Evolutionary conservation across 2,113 vertebrate species (phyloP), one percentile per base, ranked within the genome.

Genomic region (Vanacampus margaritifer): DNA sequence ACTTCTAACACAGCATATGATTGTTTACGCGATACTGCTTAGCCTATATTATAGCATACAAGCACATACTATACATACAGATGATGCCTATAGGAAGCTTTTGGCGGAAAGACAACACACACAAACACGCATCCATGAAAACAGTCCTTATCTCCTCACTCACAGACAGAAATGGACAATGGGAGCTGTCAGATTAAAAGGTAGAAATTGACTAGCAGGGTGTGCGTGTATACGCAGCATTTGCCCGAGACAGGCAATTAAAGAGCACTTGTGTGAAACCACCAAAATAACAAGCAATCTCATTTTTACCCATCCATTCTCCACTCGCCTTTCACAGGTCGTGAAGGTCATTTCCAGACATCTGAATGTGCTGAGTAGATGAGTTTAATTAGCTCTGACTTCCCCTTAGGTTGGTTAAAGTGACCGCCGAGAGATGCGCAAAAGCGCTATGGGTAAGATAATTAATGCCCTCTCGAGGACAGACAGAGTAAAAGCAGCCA

Each of bases 371-470:
- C 60, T 72, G 72, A 76, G 62, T 78, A 75, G 80, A 81, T 71
- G 41, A 67, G 71, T 78, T 75, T 82, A 65, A 76, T 74, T 67
- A 77, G 41, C 71, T 65, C 50, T 73, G 76, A 82, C 86, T 69
- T 74, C 66, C 74, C 59, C 21, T 21, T 60, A 13, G 73, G 58
- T 64, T 77, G 48, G 35, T 69, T 57, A 3, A 17, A 58, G 43
- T 50, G 26, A 62, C 64, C 67, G 7, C 7, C 0, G 21, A 76
- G 51, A 72, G 69, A 53, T 53, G 70, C 76, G 74, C 51, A 59
- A 54, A 11, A 41, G 10, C 1, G 2, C 12, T 5, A 45, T 17
- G 21, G 28, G 43, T 54, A 39, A 56, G 39, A 11, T 48, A 62
- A 66, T 67, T 0, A 9, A 23, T 60, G 35, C 58, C 58, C 35